These are phyloP conservation scores for Megalonaias nervosa DNA, from an alignment of 1,140 invertebrate genomes.

Conservation along the genomic window DNA sequence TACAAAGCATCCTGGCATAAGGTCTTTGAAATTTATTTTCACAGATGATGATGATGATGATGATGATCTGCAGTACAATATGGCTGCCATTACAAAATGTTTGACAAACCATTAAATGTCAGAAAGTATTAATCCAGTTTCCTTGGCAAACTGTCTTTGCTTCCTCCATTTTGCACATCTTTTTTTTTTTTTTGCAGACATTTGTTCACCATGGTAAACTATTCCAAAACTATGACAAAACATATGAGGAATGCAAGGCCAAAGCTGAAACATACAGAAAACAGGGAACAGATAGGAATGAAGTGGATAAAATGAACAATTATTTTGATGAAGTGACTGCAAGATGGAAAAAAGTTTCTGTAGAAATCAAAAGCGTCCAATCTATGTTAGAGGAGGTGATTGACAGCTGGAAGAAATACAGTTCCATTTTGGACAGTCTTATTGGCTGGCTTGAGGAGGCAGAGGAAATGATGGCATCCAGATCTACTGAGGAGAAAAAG, in stretches of 20 bases:
- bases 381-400: constrained; percentile 89
- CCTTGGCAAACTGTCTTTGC: no score
- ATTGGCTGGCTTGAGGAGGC: constrained; percentile 86
- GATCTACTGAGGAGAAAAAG: constrained; percentile 85
- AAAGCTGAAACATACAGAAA: constrained; percentile 92
- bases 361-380: constrained; percentile 90
- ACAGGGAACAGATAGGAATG: constrained; percentile 78
- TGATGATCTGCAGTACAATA: no score
- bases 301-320: constrained; percentile 83
- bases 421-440: constrained; percentile 80
- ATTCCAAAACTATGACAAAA: constrained; percentile 95
- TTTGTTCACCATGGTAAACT: constrained; percentile 89
- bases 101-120: no score
- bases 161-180: neutral
- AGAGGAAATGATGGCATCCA: constrained; percentile 80
- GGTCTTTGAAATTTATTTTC: no score
- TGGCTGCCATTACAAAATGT: no score
- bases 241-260: constrained; percentile 91
- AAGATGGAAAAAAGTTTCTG: constrained; percentile 91
- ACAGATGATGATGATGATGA: no score
- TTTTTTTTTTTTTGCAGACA: constrained; percentile 44
- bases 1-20: no score
- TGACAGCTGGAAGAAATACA: constrained; percentile 90
- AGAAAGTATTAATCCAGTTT: no score
- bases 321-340: constrained; percentile 90